Base-by-base conservation (phyloP, 2,797 vertebrate species). In the Poeciliopsis paucimaculata region DNA sequence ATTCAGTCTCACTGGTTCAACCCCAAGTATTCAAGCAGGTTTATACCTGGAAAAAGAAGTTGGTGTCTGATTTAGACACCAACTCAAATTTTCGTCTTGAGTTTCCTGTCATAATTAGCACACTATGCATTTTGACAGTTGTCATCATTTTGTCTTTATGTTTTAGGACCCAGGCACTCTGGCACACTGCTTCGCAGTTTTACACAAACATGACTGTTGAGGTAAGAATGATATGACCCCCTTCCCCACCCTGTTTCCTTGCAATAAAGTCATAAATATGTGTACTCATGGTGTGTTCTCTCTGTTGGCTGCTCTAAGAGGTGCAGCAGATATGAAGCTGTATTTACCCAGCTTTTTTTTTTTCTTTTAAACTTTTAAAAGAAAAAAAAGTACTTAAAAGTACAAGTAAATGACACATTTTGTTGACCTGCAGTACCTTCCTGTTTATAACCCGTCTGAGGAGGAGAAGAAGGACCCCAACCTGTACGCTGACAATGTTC, bases 401-500 rank as follows among this genome's bases (percentile, higher is more conserved):
- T 0, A 13, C n/a, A 13, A 6, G 0, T 43, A 28, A 43, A 9
- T 28, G 26, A 34, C 2, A 28, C 3, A 4, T 15, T 83, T 55
- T 49, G 1, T 41, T 26, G 20, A 5, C 36, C 64, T 92, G 87
- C 91, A 98, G 97, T 98, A 95, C 83, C 93, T 98, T 76, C 97
- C 97, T 0, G 97, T 98, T 68, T 98, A 98, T 91, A 93, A 87
- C 0, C 97, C 97, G 0, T 96, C 96, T 5, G 60, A 84, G 23
- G 94, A 96, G 78, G 97, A 98, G 92, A 96, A 92, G 86, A 77
- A 84, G 0, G 86, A 98, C 91, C 96, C 97, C n/a, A 91, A 86
- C 60, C 89, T 98, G 41, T 98, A 96, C 23, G 97, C 97, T 11
- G 96, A 96, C 92, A 98, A 97, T 0, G 95, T 98, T 3, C 97